These are phyloP conservation scores for Tetranychus urticae DNA, from an alignment of 1,140 invertebrate species.

Conservation along the genomic window DNA sequence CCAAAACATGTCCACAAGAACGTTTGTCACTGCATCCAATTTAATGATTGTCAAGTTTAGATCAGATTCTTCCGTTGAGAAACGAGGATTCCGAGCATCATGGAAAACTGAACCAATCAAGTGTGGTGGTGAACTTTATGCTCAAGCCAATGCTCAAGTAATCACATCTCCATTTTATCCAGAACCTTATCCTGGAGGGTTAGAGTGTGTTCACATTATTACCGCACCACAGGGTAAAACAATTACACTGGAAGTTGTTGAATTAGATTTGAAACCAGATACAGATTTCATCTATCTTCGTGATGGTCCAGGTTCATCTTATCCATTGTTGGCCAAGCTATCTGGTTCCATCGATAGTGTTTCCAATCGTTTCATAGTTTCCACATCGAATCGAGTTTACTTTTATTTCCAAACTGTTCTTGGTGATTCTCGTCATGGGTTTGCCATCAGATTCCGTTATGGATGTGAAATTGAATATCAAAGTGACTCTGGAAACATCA, in stretches of 20 bases:
- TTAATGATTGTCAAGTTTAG: constrained; percentile 95
- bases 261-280: constrained; percentile 59
- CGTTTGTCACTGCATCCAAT: constrained; percentile 79
- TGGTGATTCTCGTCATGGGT: constrained; percentile 67
- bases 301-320: constrained; percentile 63
- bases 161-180: constrained; percentile 74
- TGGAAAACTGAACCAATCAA: constrained; percentile 48
- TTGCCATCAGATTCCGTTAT: constrained; percentile 64
- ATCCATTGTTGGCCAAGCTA: constrained; percentile 49
- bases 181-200: constrained; percentile 65
- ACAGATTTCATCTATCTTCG: constrained; percentile 67
- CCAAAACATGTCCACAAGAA: constrained; percentile 43
- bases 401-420: constrained; percentile 66
- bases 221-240: constrained; percentile 64
- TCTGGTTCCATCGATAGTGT: constrained; percentile 52
- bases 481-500: constrained; percentile 52
- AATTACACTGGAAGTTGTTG: constrained; percentile 61
- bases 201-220: constrained; percentile 79
- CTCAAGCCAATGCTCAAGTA: constrained; percentile 12
- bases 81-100: constrained; percentile 49
- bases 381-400: constrained; percentile 65
- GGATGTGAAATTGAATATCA: constrained; percentile 35
- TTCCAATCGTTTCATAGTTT: constrained; percentile 45
- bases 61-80: constrained; percentile 73
- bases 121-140: constrained; percentile 48